Evolutionary conservation across 2,113 vertebrate genomes (phyloP).

Genomic region (Empidonax traillii): DNA sequence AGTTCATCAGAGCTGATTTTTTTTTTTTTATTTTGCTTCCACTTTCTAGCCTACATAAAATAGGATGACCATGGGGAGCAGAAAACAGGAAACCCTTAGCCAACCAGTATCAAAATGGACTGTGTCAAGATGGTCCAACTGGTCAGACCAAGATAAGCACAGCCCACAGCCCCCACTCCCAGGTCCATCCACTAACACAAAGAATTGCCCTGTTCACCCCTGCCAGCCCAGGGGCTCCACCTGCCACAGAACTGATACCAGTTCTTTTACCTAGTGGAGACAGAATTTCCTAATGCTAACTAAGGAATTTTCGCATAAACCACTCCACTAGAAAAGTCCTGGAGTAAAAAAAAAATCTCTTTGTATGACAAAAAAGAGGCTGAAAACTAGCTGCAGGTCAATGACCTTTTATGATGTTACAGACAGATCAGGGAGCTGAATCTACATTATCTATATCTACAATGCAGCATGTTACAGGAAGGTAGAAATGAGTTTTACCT

Average conservation of each 20-base stretch:
- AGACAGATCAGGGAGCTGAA: not conserved
- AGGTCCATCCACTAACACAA: not conserved
- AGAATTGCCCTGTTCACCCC: not conserved
- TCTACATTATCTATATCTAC: not conserved
- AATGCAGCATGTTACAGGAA: not conserved
- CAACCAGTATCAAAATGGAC: not conserved
- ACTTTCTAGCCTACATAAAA: not conserved
- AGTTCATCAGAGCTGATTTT: not conserved
- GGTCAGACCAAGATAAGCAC: not conserved
- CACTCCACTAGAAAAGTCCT: not conserved
- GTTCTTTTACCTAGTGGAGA: not conserved
- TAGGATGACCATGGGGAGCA: not conserved
- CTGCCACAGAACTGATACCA: accelerated
- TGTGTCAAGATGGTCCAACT: not conserved
- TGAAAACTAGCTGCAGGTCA: not conserved
- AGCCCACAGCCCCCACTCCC: not conserved
- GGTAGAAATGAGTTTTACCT: not conserved
- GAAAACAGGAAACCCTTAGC: not conserved
- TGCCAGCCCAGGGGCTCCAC: not conserved
- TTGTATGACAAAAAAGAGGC: not conserved
- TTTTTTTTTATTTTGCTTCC: not conserved
- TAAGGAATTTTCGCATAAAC: not conserved
- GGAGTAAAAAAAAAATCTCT: not conserved
- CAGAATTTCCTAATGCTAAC: not conserved
- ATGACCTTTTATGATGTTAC: not conserved